Evolutionary conservation across 2,888 invertebrate species (phyloP), one percentile per base, ranked within the genome.

Genomic region (Agrypnus murinus): DNA sequence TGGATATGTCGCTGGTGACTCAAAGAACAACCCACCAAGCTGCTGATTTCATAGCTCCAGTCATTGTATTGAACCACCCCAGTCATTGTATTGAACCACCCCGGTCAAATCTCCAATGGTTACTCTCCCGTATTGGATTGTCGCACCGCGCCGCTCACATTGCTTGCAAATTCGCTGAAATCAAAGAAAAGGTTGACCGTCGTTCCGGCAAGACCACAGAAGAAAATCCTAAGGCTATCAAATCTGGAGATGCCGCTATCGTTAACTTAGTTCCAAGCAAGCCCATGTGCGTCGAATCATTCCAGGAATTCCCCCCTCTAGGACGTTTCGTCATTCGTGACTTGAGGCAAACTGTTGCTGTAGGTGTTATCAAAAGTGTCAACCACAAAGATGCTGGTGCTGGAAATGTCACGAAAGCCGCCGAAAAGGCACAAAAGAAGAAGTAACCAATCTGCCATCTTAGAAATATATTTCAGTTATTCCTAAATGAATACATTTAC

Each of bases 241-340:
- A n/a, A n/a, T n/a, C n/a, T n/a, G n/a, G n/a, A n/a, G n/a, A n/a
- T n/a, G n/a, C 98, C 76, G 98, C 97, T 85, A 99, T 99, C 82
- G 96, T 99, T 80, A 93, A 89, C 86, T 90, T 99, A 87, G 92
- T 95, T 50, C 99, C 99, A 81, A 93, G 94, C 88, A 99, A 99
- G 89, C 77, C 99, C 99, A n/a, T n/a, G n/a, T n/a, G n/a, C n/a
- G n/a, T n/a, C n/a, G n/a, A n/a, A n/a, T n/a, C n/a, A n/a, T n/a
- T n/a, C n/a, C n/a, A n/a, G n/a, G n/a, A n/a, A n/a, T n/a, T n/a
- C n/a, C n/a, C n/a, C n/a, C n/a, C n/a, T 75, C 91, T 99, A 79
- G 96, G 99, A 87, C 95, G 99, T 89, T 99, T 99, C 86, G 99
- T 99, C 84, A 99, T 99, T 76, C 98, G 99, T 92, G 99, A 99